Conservation (phyloP, 2,113 vertebrate species). For the Ginglymostoma cirratum region DNA sequence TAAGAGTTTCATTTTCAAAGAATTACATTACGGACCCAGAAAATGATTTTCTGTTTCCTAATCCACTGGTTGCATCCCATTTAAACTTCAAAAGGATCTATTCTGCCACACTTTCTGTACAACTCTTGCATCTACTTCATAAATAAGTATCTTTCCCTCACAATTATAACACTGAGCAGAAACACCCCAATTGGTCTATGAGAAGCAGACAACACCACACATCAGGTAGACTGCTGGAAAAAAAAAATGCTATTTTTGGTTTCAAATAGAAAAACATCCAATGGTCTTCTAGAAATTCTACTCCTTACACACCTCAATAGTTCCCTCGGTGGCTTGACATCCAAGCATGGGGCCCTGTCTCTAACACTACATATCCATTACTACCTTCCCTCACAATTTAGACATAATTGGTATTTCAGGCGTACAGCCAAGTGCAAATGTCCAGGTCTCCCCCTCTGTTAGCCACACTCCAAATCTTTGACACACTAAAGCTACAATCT, state of each 20-base stretch:
- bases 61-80: not conserved
- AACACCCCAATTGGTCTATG: not conserved
- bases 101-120: not conserved
- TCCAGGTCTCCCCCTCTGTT: not conserved
- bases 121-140: not conserved
- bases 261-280: not conserved
- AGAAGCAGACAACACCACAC: not conserved
- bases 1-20: not conserved
- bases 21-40: not conserved
- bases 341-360: not conserved
- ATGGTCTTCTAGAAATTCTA: not conserved
- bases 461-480: not conserved
- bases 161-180: not conserved
- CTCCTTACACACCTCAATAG: not conserved
- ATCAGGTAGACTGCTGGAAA: not conserved
- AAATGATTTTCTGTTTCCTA: not conserved
- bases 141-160: not conserved
- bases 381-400: not conserved
- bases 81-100: not conserved
- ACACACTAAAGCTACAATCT: not conserved
- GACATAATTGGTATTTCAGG: not conserved
- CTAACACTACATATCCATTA: not conserved
- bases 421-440: not conserved
- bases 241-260: not conserved
- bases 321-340: not conserved